These are phyloP conservation scores for Xenopus borealis DNA, from an alignment of 2,113 vertebrate genomes.

Conservation along the genomic window DNA sequence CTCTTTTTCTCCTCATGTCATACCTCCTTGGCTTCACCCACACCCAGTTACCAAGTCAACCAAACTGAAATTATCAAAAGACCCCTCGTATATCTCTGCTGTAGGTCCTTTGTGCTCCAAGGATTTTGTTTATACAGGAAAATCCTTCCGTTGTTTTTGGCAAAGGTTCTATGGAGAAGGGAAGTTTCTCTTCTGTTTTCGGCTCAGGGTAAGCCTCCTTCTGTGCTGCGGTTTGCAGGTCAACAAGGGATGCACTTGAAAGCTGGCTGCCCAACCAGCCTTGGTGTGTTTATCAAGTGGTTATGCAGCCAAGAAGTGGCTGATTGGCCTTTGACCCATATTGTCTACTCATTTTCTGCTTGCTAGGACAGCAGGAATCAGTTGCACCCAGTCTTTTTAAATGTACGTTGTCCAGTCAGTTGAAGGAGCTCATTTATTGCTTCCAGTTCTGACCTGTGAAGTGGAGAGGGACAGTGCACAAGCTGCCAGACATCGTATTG, in stretches of 20 bases:
- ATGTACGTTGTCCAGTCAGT: not conserved
- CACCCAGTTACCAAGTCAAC: constrained; percentile 24
- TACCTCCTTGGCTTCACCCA: constrained; percentile 8
- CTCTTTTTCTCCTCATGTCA: constrained; percentile 1
- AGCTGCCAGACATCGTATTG: not conserved
- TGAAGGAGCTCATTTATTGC: not conserved
- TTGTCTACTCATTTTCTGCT: not conserved
- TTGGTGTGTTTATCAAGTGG: not conserved
- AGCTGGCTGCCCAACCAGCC: not conserved
- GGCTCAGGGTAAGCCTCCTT: constrained; percentile 11
- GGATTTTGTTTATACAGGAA: constrained; percentile 58
- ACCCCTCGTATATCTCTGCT: constrained; percentile 12
- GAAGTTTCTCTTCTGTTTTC: constrained; percentile 40
- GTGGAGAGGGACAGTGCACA: not conserved
- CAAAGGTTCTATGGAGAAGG: constrained; percentile 49
- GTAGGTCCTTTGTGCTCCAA: constrained; percentile 44
- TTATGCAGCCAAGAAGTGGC: not conserved
- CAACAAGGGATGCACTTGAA: constrained; percentile 1
- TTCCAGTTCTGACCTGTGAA: too few relatives aligned
- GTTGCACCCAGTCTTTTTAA: not conserved
- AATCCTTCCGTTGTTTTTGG: constrained; percentile 57
- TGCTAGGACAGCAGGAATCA: not conserved
- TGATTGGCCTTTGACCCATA: constrained; percentile 3
- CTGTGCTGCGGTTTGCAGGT: constrained; percentile 29
- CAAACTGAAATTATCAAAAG: constrained; percentile 20